Evolutionary conservation across 2,888 invertebrate genomes (phyloP), one percentile per base, ranked within the genome.

Genomic region (Tromatobia lineatoria): DNA sequence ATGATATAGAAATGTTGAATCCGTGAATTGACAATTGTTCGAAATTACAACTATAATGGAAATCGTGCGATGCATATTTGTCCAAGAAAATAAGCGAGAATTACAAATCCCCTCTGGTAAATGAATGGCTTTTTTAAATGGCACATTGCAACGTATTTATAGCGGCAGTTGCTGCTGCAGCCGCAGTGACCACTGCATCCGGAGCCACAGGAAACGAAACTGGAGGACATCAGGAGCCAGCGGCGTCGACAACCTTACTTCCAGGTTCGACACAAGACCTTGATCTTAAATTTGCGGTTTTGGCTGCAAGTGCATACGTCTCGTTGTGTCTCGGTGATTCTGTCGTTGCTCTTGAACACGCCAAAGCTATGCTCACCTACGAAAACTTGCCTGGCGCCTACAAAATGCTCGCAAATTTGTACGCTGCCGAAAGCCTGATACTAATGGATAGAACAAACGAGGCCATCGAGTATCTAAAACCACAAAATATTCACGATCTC

Each of bases 341-440:
- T 83, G 94, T 97, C 15, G 94, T 97, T 70, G 97, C 98, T 1
- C 94, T 98, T 66, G 96, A 97, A 91, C 96, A 97, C 94, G 96
- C 98, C 0, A 96, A 96, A 91, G 95, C 96, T 25, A 94, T 99
- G 50, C 94, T 99, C 13, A 94, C 94, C 78, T 96, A 97, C 90
- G 95, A 97, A 29, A 96, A 96, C 86, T 92, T 97, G 50, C 96
- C 97, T 0, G 96, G 96, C 80, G 96, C 96, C 20, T 96, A 97
- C 90, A 96, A 95, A 93, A 95, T 98, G 88, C 95, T 99, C 90
- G 98, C 96, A 0, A 97, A 98, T 93, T 95, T 99, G 89, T 99
- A 99, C 93, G 97, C 97, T 71, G 98, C 98, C 0, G 98, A 99
- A 94, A 97, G 98, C 34, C 94, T 98, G 13, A 96, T 98, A 74